Conservation (phyloP, 2,888 invertebrate genomes). For the Tetragonula carbonaria region DNA sequence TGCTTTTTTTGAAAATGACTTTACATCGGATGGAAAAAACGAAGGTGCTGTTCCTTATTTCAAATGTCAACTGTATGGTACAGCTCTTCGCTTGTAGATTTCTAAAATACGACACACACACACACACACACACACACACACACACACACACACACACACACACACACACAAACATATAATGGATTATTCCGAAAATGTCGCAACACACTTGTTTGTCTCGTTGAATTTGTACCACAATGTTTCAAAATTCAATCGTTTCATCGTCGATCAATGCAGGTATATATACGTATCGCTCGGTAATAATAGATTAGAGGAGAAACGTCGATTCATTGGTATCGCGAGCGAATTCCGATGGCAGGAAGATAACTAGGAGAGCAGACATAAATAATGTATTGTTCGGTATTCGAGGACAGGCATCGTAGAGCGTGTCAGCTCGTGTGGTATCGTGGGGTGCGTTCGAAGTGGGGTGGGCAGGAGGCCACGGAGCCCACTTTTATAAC, state of each 20-base stretch:
- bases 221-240: background rate
- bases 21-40: no score
- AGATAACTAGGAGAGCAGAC: constrained; percentile 55
- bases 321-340: constrained; percentile 55
- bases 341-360: constrained; percentile 66
- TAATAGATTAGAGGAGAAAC: constrained; percentile 25
- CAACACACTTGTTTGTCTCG: background rate
- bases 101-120: no score
- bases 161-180: no score
- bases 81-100: no score
- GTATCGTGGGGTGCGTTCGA: constrained; percentile 58
- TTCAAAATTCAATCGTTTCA: background rate
- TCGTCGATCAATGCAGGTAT: background rate
- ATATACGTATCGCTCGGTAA: background rate
- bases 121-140: no score
- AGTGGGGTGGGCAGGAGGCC: constrained; percentile 66
- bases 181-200: no score
- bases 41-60: no score
- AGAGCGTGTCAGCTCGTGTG: constrained; percentile 54
- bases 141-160: no score
- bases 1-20: no score
- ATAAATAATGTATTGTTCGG: constrained; percentile 76
- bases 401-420: constrained; percentile 62
- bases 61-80: no score
- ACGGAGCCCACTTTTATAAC: constrained; percentile 79